Evolutionary conservation across 2,888 invertebrate species (phyloP).

Genomic region (Dolichomitus sp.): DNA sequence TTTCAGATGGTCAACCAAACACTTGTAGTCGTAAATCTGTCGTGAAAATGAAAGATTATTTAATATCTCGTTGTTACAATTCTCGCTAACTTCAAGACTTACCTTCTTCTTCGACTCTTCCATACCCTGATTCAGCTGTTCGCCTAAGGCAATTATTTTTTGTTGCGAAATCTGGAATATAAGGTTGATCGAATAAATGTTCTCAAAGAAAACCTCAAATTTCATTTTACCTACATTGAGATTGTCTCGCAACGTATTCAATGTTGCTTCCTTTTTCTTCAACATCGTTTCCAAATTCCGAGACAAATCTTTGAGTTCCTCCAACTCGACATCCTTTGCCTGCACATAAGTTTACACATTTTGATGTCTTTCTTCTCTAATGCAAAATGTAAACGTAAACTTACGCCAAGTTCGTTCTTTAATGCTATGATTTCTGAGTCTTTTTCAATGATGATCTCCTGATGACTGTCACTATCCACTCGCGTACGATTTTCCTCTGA

Average conservation of each 20-base stretch:
- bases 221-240: conserved; percentile 45
- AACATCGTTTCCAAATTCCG: conserved; percentile 70
- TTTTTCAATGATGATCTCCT: conserved; percentile 77
- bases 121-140: conserved; percentile 68
- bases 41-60: conserved; percentile 13
- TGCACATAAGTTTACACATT: conserved; percentile 51
- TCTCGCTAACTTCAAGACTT: conserved; percentile 20
- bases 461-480: conserved; percentile 62
- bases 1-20: conserved; percentile 72
- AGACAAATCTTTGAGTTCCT: conserved; percentile 73
- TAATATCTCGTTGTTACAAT: background rate
- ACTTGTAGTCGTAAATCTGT: conserved; percentile 71
- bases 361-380: background rate
- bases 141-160: conserved; percentile 66
- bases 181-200: conserved; percentile 11
- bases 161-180: conserved; percentile 70
- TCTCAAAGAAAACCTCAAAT: background rate
- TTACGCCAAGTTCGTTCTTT: conserved; percentile 76
- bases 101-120: conserved; percentile 73
- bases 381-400: conserved; percentile 18
- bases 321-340: conserved; percentile 77
- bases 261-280: conserved; percentile 68
- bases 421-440: conserved; percentile 80
- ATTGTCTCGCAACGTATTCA: conserved; percentile 66
- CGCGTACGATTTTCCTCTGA: conserved; percentile 24